These are phyloP conservation scores for Phrynocephalus guinanensis DNA, from an alignment of 2,797 vertebrate species.

Conservation along the genomic window DNA sequence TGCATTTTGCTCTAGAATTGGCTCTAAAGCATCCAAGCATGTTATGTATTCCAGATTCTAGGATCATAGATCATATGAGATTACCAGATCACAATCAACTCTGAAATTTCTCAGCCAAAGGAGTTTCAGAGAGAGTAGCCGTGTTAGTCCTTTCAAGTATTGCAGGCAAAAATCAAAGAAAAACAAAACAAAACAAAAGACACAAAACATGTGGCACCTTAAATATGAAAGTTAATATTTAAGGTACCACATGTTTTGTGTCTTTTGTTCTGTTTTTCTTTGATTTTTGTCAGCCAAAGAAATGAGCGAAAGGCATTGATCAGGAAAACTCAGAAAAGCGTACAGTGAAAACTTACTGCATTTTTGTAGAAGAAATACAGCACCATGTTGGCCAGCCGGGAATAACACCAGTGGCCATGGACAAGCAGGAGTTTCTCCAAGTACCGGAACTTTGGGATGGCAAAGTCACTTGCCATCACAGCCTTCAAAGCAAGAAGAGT, in stretches of 20 bases:
- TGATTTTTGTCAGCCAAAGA: background rate
- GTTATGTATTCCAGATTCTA: background rate
- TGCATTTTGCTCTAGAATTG: slow-evolving; percentile 39
- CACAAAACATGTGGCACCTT: too few relatives aligned
- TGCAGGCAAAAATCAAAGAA: too few relatives aligned
- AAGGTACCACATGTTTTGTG: too few relatives aligned
- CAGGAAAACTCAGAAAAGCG: slow-evolving; percentile 56
- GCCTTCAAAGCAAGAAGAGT: slow-evolving; percentile 81
- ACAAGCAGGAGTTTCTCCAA: slow-evolving; percentile 96
- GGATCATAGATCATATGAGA: slow-evolving; percentile 50
- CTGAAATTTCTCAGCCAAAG: slow-evolving; percentile 44
- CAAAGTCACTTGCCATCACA: slow-evolving; percentile 98
- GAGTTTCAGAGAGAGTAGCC: too few relatives aligned
- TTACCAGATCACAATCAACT: slow-evolving; percentile 60
- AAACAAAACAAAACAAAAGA: too few relatives aligned
- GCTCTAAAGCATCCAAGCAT: background rate
- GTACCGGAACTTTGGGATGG: slow-evolving; percentile 91
- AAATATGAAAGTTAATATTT: too few relatives aligned
- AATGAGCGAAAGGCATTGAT: slow-evolving; percentile 32
- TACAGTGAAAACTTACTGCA: slow-evolving; percentile 74
- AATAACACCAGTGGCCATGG: slow-evolving; percentile 98
- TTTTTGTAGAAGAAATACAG: slow-evolving; percentile 99
- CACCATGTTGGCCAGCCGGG: slow-evolving; percentile 96
- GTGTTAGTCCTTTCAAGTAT: too few relatives aligned
- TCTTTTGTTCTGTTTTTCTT: too few relatives aligned